Conservation (phyloP, 2,888 invertebrate species). For the Agrotis exclamationis region DNA sequence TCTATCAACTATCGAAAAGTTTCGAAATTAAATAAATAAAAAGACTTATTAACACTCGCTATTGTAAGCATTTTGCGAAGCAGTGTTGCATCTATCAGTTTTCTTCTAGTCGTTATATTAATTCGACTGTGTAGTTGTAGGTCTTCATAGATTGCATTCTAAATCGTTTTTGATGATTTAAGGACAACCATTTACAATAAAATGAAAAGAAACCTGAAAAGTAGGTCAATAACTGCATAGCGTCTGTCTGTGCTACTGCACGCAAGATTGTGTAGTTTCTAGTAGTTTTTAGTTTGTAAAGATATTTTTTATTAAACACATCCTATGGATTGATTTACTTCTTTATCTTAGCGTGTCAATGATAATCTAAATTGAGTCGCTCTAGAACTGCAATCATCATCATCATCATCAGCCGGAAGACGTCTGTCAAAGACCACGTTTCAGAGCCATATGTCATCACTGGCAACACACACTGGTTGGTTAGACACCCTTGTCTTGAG, state of each 20-base stretch:
- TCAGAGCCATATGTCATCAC: no score
- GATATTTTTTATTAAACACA: neutral
- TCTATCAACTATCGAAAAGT: neutral
- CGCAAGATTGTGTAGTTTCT: neutral
- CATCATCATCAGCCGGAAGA: no score
- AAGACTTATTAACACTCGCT: neutral
- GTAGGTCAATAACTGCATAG: neutral
- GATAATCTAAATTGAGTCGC: no score
- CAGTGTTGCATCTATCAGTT: neutral
- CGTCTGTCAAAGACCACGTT: no score
- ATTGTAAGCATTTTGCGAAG: neutral
- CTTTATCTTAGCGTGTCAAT: no score
- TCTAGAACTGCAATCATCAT: no score
- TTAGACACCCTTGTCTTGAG: no score
- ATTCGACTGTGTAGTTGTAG: neutral
- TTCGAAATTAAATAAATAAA: neutral
- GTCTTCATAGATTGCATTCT: constrained; percentile 15
- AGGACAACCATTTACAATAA: neutral
- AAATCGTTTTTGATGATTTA: constrained; percentile 4
- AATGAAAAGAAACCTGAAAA: constrained; percentile 14
- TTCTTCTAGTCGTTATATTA: neutral
- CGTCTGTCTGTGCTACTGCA: constrained; percentile 1
- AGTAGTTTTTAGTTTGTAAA: no score
- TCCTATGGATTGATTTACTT: neutral
- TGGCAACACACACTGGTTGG: no score